Evolutionary conservation across 2,113 vertebrate genomes (phyloP), one percentile per base, ranked within the genome.

Genomic region (Boulengeromyrus knoepffleri): DNA sequence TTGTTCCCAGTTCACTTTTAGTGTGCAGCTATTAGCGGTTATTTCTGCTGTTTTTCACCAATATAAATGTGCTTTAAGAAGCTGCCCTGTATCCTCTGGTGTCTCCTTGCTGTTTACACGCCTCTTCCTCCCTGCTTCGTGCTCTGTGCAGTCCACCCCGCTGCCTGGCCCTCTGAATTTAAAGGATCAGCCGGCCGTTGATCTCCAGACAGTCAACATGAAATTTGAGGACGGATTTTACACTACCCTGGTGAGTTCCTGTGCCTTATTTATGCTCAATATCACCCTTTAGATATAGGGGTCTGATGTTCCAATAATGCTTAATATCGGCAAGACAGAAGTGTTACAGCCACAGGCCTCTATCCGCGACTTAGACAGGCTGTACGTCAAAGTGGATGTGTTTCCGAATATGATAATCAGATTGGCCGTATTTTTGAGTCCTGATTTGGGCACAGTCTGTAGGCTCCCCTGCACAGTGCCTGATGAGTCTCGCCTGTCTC

Each of bases 201-300:
- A 96, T 93, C 95, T 98, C 21, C 93, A 94, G 53, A 93, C 95
- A 0, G 92, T 98, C 87, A 93, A 94, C 88, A 94, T 91, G 90
- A 96, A 96, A 91, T 94, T 97, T 10, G 94, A 96, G 92, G 93
- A 92, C 0, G 95, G 95, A 2, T 56, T 92, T 85, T 97, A 98
- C 92, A 94, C 92, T 1, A 96, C 97, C 0, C 90, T 98, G 94
- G 97, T 98, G 91, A 97, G 96, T 92, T 85, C 24, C 45, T 47
- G 21, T 85, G 24, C 39, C 77, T 45, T 83, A 31, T 66, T 66
- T 58, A 58, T 24, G 53, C 53, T n/a, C 9, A 12, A 3, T 0
- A 27, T 31, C 3, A 31, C 62, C 62, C 62, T 31, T 70, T 70
- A 70, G n/a, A 80, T 8, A 19, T 19, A 13, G 36, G n/a, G 36